Evolutionary conservation across 1,140 invertebrate genomes (phyloP).

Genomic region (Ips nitidus): DNA sequence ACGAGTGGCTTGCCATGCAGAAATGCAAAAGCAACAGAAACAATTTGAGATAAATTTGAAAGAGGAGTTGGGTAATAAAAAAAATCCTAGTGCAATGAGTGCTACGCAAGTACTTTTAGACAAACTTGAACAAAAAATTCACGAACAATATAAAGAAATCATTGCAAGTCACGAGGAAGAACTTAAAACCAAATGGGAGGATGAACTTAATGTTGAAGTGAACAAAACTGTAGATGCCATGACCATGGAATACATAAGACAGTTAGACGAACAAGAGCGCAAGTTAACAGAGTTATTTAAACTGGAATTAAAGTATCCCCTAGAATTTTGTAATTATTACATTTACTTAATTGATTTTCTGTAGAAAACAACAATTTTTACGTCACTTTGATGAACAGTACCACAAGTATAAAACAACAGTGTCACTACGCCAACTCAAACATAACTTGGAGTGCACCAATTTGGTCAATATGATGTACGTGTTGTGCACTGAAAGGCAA

Average conservation of each 20-base stretch:
- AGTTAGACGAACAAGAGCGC: conserved; percentile 26
- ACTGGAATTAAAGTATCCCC: conserved; percentile 39
- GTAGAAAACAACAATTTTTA: conserved; percentile 29
- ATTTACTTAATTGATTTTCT: background rate
- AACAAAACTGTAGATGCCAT: conserved; percentile 21
- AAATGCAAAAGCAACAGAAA: conserved; percentile 39
- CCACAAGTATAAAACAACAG: conserved; percentile 38
- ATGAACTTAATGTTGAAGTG: conserved; percentile 10
- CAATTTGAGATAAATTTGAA: conserved; percentile 45
- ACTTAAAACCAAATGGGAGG: conserved; percentile 17
- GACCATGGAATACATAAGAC: conserved; percentile 15
- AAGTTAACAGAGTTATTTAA: conserved; percentile 22
- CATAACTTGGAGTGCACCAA: conserved; percentile 53
- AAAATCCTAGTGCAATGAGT: conserved; percentile 6
- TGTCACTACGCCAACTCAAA: conserved; percentile 43
- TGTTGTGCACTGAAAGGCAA: conserved; percentile 52
- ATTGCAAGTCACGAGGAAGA: background rate
- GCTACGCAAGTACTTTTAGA: conserved; percentile 1
- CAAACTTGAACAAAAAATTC: conserved; percentile 12
- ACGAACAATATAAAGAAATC: conserved; percentile 14
- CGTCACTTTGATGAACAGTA: conserved; percentile 35
- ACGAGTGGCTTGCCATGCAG: conserved; percentile 38
- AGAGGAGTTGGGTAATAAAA: conserved; percentile 34
- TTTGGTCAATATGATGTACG: conserved; percentile 50
- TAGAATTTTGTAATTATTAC: too few species aligned